Evolutionary conservation across 2,888 invertebrate genomes (phyloP).

Genomic region (Melinopterus prodromus): DNA sequence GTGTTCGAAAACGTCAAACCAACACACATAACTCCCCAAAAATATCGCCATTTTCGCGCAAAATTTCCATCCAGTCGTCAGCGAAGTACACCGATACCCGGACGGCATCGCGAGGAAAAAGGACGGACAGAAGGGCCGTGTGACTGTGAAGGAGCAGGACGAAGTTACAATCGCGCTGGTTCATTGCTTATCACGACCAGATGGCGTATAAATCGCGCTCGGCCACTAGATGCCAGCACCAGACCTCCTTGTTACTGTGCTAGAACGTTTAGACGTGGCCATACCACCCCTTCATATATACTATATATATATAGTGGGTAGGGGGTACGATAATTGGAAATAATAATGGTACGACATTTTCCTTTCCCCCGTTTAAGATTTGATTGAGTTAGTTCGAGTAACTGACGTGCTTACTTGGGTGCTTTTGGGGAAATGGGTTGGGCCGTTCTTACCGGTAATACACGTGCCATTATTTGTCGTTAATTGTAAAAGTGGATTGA

Average conservation of each 20-base stretch:
- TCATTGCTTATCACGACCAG: conserved; percentile 55
- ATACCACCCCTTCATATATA: conserved; percentile 4
- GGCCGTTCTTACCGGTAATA: not conserved
- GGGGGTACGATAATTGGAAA: conserved; percentile 38
- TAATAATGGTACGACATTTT: conserved; percentile 37
- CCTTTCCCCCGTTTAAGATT: conserved; percentile 33
- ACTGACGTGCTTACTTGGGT: not conserved
- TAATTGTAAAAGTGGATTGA: not conserved
- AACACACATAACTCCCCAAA: conserved; percentile 33
- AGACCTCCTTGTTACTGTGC: conserved; percentile 46
- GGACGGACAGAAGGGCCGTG: conserved; percentile 30
- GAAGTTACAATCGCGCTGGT: conserved; percentile 45
- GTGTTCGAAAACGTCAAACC: conserved; percentile 39
- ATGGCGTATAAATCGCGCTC: conserved; percentile 59
- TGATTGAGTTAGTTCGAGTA: conserved; percentile 35
- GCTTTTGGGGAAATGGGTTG: not conserved
- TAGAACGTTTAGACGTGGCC: conserved; percentile 35
- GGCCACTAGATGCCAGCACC: conserved; percentile 59
- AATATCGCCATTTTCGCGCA: conserved; percentile 12
- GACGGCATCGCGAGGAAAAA: not conserved
- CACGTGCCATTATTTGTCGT: not conserved
- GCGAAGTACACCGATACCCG: not conserved
- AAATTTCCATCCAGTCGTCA: conserved; percentile 20
- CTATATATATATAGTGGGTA: conserved; percentile 10
- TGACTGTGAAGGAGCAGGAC: conserved; percentile 28